Evolutionary conservation across 2,888 invertebrate species (phyloP).

Genomic region (Thecocarcelia acutangulata): DNA sequence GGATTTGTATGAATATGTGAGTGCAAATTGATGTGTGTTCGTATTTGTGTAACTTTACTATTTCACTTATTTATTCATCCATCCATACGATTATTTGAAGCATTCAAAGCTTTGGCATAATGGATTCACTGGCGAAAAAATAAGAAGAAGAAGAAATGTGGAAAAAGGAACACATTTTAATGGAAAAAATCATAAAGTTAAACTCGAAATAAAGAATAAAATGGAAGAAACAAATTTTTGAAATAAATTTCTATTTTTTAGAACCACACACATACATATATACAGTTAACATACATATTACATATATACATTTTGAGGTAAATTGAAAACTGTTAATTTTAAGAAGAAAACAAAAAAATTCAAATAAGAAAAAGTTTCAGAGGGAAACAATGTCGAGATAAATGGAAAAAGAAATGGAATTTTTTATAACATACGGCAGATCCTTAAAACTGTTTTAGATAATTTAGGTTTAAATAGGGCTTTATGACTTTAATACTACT

Average conservation of each 20-base stretch:
- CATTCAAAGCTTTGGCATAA: constrained; percentile 64
- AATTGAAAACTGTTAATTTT: constrained; percentile 37
- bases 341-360: background rate
- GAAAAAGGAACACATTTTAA: constrained; percentile 51
- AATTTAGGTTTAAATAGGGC: no score
- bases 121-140: constrained; percentile 59
- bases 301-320: background rate
- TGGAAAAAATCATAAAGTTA: constrained; percentile 63
- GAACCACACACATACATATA: background rate
- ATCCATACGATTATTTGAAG: constrained; percentile 67
- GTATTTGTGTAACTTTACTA: constrained; percentile 46
- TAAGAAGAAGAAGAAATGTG: constrained; percentile 24
- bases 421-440: no score
- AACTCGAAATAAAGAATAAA: constrained; percentile 48
- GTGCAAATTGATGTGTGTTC: background rate
- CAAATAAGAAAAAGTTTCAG: background rate
- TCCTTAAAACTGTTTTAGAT: no score
- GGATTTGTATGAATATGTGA: background rate
- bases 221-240: constrained; percentile 10
- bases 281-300: background rate
- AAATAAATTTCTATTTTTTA: background rate
- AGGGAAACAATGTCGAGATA: background rate
- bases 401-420: no score
- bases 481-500: no score
- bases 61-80: constrained; percentile 65